A percentile compares a stretch with the other conserved stretches of the same genome.
Conservation (phyloP, 2,797 vertebrate genomes). For the Malacoraja senta region DNA sequence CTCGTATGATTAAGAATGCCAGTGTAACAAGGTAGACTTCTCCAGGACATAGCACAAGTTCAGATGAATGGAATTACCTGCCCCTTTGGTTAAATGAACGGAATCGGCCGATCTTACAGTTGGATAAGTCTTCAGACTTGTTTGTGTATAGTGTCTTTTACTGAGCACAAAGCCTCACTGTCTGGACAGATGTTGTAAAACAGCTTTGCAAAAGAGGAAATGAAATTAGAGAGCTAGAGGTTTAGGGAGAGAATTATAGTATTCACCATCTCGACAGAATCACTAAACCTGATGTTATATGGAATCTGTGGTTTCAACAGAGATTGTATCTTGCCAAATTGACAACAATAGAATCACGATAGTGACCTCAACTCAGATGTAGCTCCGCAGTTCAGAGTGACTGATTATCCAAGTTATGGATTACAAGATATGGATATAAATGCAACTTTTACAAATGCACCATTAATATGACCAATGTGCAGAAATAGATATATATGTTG, state of each 20-base stretch:
- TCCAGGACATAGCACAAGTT: not conserved
- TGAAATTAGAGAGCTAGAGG: too few relatives aligned
- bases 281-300: not conserved
- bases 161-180: too few relatives aligned
- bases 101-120: not conserved
- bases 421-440: too few relatives aligned
- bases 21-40: not conserved
- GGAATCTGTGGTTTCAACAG: not conserved
- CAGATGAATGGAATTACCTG: not conserved
- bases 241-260: too few relatives aligned
- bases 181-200: too few relatives aligned
- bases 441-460: too few relatives aligned
- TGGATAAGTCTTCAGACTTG: not conserved
- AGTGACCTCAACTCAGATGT: not conserved
- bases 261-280: too few relatives aligned
- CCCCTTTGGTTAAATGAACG: not conserved
- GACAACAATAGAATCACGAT: not conserved
- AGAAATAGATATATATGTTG: too few relatives aligned
- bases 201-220: too few relatives aligned
- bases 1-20: not conserved
- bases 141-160: too few relatives aligned
- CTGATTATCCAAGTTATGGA: not conserved
- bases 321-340: not conserved
- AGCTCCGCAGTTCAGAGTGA: not conserved
- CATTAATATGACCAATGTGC: too few relatives aligned